Conservation (phyloP, 2,113 vertebrate genomes). For the Xyliphius kryptos region DNA sequence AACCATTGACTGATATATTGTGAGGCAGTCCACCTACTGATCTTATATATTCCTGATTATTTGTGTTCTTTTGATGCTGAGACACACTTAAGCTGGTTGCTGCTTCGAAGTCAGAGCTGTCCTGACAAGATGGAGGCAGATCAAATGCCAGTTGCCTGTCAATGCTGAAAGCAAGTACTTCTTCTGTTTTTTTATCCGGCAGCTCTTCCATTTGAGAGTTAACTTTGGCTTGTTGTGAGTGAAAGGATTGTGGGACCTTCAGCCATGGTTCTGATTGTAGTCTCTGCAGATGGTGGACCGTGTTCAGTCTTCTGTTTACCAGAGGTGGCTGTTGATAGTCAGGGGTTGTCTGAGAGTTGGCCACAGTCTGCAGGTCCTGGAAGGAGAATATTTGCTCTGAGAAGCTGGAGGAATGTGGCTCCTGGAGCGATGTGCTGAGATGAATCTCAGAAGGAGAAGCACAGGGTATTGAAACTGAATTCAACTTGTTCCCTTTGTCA, state of each 20-base stretch:
- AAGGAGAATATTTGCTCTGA: constrained; percentile 56
- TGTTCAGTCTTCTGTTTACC: constrained; percentile 21
- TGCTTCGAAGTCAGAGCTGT: constrained; percentile 65
- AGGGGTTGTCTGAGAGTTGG: constrained; percentile 58
- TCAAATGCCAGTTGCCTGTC: constrained; percentile 49
- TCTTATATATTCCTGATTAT: background rate
- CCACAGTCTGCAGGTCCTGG: constrained; percentile 48
- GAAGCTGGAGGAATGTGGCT: constrained; percentile 46
- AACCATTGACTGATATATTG: constrained; percentile 66
- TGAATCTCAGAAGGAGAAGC: constrained; percentile 74
- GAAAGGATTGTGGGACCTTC: constrained; percentile 60
- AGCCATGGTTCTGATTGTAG: constrained; percentile 76
- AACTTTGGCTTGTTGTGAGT: constrained; percentile 57
- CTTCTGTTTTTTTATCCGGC: constrained; percentile 55
- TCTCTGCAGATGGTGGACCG: constrained; percentile 58
- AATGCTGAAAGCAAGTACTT: constrained; percentile 59
- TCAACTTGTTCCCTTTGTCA: constrained; percentile 47
- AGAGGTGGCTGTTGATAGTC: constrained; percentile 50
- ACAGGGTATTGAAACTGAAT: constrained; percentile 45
- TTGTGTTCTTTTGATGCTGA: constrained; percentile 45
- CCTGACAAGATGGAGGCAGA: constrained; percentile 56
- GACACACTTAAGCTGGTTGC: constrained; percentile 51
- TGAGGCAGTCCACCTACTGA: constrained; percentile 42
- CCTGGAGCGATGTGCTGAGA: constrained; percentile 58
- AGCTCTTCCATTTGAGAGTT: constrained; percentile 60